Conservation (phyloP, 1,140 invertebrate genomes). For the Philaenus spumarius region DNA sequence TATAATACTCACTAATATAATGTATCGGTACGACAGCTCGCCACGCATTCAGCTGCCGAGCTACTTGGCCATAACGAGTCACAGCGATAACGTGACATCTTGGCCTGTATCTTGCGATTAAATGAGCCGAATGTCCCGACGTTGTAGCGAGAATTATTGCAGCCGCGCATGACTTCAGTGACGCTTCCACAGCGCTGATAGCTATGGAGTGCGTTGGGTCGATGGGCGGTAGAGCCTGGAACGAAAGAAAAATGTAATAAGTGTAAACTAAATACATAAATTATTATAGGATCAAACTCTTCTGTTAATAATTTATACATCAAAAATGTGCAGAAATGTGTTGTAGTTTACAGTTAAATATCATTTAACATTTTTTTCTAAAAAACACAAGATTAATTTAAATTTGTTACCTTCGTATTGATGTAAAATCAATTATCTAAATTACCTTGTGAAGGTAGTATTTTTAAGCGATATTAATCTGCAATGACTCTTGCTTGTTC, state of each 20-base stretch:
- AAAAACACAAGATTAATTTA: not conserved
- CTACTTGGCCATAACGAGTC: constrained; percentile 79
- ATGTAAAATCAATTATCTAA: not conserved
- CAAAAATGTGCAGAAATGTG: not conserved
- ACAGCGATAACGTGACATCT: constrained; percentile 95
- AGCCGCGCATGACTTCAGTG: constrained; percentile 81
- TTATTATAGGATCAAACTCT: not conserved
- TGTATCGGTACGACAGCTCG: constrained; percentile 39
- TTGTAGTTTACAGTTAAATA: not conserved
- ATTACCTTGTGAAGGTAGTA: too few species aligned
- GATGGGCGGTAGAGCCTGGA: constrained; percentile 62
- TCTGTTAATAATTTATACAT: not conserved
- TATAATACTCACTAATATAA: not conserved
- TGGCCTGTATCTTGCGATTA: constrained; percentile 91
- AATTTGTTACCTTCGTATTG: not conserved
- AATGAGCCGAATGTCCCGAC: constrained; percentile 83
- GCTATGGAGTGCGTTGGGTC: constrained; percentile 89
- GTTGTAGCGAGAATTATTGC: constrained; percentile 97
- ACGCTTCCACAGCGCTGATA: constrained; percentile 93
- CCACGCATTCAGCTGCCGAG: constrained; percentile 87
- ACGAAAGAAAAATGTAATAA: constrained; percentile 22
- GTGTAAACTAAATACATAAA: not conserved
- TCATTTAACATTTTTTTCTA: not conserved
- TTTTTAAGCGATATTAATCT: too few species aligned
- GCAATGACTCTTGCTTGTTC: too few species aligned